A percentile compares a stretch with the other conserved stretches of the same genome.
Conservation (phyloP, 2,113 vertebrate genomes). For the Seriola dumerili region DNA sequence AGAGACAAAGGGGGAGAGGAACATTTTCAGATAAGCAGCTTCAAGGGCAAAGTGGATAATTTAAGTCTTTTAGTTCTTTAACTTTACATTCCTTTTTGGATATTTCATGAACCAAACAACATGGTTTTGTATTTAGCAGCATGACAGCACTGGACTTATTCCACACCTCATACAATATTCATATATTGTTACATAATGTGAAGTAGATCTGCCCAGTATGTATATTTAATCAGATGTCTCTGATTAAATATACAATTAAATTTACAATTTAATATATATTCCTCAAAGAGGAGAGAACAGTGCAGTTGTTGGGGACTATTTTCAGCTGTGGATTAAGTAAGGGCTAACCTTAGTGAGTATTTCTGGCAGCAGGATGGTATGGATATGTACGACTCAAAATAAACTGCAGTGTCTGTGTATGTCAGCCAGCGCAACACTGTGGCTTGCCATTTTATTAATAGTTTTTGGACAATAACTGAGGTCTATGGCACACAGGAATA, state of each 20-base stretch:
- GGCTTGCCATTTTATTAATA: not conserved
- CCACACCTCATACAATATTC: constrained; percentile 16
- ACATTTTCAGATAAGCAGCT: constrained; percentile 22
- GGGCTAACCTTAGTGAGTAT: not conserved
- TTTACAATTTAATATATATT: too few relatives aligned
- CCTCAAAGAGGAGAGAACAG: not conserved
- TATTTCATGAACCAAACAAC: constrained; percentile 23
- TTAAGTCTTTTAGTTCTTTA: not conserved
- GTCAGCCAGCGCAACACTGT: not conserved
- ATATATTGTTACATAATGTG: constrained; percentile 1
- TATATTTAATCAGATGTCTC: constrained; percentile 13
- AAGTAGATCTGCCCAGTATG: not conserved
- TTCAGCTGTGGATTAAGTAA: not conserved
- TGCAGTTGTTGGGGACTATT: not conserved
- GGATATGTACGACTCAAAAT: not conserved
- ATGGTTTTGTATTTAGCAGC: not conserved
- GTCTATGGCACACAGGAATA: not conserved
- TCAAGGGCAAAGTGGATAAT: constrained; percentile 12
- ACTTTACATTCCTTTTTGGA: not conserved
- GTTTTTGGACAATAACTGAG: not conserved
- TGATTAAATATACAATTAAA: not conserved
- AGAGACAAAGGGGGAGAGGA: constrained; percentile 1
- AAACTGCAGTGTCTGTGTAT: not conserved
- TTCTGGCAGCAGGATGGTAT: not conserved
- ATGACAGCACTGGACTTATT: not conserved